A percentile compares a stretch with the other conserved stretches of the same genome.
These are phyloP conservation scores for Gallinago solitaria DNA, from an alignment of 2,797 vertebrate species.

Conservation along the genomic window DNA sequence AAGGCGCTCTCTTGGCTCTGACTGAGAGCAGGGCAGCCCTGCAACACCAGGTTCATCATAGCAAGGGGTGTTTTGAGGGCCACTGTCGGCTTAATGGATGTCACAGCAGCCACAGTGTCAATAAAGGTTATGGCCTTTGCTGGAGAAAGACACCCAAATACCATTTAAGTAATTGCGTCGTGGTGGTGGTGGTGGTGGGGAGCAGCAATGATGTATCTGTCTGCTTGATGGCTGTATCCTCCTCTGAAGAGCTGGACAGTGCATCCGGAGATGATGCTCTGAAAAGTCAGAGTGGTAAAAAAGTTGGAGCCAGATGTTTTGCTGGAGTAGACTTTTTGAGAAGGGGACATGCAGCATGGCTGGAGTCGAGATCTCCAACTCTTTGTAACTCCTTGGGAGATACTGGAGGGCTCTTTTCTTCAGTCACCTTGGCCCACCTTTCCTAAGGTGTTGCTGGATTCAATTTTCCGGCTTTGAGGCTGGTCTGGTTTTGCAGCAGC, in stretches of 20 bases:
- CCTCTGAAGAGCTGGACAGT: neutral
- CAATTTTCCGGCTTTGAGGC: neutral
- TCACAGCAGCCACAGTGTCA: conserved; percentile 35
- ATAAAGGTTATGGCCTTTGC: conserved; percentile 34
- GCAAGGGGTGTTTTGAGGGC: neutral
- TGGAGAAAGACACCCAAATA: conserved; percentile 30
- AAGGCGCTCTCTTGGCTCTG: neutral
- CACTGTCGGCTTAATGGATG: conserved; percentile 20
- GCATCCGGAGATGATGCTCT: neutral
- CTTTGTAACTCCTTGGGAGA: neutral
- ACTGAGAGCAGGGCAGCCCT: conserved; percentile 4
- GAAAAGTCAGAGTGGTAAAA: neutral
- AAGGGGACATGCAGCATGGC: neutral
- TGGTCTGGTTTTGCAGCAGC: neutral
- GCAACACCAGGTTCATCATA: neutral
- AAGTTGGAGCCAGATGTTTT: neutral
- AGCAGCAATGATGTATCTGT: neutral
- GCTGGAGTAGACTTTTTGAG: neutral
- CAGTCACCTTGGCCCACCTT: neutral
- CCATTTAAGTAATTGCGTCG: conserved; percentile 28
- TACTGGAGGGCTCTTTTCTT: neutral
- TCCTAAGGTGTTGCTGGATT: neutral
- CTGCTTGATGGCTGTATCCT: neutral
- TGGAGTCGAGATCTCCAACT: neutral
- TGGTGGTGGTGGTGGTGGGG: neutral